Evolutionary conservation across 2,113 vertebrate genomes (phyloP).

Genomic region (Gila orcuttii): DNA sequence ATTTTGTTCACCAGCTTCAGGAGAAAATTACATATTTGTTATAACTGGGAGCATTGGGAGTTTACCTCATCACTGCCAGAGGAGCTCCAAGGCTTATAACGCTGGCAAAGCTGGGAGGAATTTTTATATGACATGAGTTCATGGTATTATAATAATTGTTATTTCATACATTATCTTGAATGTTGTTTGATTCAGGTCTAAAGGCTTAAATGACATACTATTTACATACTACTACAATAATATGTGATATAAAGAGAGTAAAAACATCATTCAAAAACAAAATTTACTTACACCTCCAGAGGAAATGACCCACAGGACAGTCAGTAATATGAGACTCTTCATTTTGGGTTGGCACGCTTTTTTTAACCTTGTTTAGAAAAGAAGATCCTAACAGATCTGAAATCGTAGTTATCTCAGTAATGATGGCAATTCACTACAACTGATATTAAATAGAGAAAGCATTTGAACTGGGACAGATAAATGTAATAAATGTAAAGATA

Average conservation of each 20-base stretch:
- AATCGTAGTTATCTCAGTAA: background rate
- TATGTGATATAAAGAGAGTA: background rate
- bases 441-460: background rate
- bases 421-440: background rate
- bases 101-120: constrained; percentile 56
- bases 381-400: background rate
- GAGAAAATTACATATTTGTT: background rate
- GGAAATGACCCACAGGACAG: constrained; percentile 52
- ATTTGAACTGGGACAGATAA: no score
- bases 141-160: background rate
- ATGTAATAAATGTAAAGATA: background rate
- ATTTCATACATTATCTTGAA: background rate
- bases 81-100: constrained; percentile 30
- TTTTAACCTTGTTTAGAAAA: constrained; percentile 33
- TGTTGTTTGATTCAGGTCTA: background rate
- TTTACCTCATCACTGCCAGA: constrained; percentile 65
- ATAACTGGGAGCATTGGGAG: background rate
- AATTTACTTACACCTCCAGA: constrained; percentile 64
- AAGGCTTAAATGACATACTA: background rate
- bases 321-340: constrained; percentile 58
- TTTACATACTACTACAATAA: background rate
- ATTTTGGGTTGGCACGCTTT: constrained; percentile 52
- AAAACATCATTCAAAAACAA: background rate
- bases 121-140: background rate
- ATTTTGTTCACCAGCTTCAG: background rate